Evolutionary conservation across 2,113 vertebrate species (phyloP), one percentile per base, ranked within the genome.

Genomic region (Serinus canaria): DNA sequence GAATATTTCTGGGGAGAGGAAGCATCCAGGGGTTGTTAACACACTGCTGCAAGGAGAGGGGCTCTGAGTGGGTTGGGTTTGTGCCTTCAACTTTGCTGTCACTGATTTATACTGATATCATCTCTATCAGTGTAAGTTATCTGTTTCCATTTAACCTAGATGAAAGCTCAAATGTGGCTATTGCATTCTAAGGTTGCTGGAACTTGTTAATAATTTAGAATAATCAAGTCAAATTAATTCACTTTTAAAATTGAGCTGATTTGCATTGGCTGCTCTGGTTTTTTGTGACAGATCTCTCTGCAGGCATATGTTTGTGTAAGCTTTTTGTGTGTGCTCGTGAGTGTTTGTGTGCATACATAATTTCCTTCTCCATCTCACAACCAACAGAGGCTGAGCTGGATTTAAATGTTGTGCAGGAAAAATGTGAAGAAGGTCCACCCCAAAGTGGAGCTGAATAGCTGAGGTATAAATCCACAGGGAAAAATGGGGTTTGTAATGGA

Each of bases 171-270:
- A 63, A 28, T 41, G 49, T 47, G 52, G 47, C 78, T 94, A 49
- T 62, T 68, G 69, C 63, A 23, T 81, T 90, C 83, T 76, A 49
- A 88, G 56, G 74, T 92, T 92, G 90, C 93, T 93, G 76, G 64
- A 82, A 93, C 88, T 90, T 89, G 85, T 93, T 96, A 97, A 96
- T 94, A 95, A 96, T 95, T 93, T 68, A 94, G 80, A 90, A 78
- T 72, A 95, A 92, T 94, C 59, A 69, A 95, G 67, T 47, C 85
- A 67, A 70, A 95, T 90, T 44, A 95, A 95, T 94, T 88, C 83
- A 41, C 69, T 79, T 39, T 76, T 87, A 79, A 87, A 94, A 72
- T 28, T 8, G 16, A 74, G 92, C 63, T 90, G 70, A 94, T 95
- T 96, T 96, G 89, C 80, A 77, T 83, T 90, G 93, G 73, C 82